Evolutionary conservation across 2,888 invertebrate species (phyloP), one percentile per base, ranked within the genome.

Genomic region (Acleris holmiana): DNA sequence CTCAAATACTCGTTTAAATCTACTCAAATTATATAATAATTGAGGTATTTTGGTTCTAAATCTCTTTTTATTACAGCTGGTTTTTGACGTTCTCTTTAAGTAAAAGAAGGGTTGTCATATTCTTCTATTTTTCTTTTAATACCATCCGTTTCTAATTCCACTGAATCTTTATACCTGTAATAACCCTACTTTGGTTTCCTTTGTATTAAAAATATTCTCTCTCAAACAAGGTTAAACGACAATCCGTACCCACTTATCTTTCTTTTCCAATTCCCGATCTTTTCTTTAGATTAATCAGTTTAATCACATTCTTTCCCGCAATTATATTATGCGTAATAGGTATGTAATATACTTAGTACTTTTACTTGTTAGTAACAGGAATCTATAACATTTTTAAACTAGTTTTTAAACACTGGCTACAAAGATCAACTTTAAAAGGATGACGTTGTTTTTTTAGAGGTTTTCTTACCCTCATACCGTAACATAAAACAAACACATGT

Each of bases 221-320:
- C 29, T 56, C 56, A 62, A 56, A 62, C 44, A n/a, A 53, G 29
- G 13, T 6, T 35, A 35, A 47, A 61, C 53, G 50, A 56, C 46
- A 50, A 44, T 46, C 49, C 21, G 3, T 41, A 17, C 17, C 55
- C 61, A 62, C 55, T 62, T 62, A 56, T 50, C 50, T 35, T 4
- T n/a, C 17, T 15, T 46, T 56, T 62, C 56, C 62, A 35, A 56
- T 56, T 62, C 50, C 21, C 49, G 50, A 62, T 62, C 50, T 17
- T 50, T 56, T 62, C 29, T 56, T 50, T 19, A 41, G 29, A 5
- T 50, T 56, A 50, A 62, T 56, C 54, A 41, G 29, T 5, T 50
- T 56, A 50, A 62, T 56, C 54, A 25, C 35, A 61, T 61, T 49
- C n/a, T 55, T 41, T 49, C 7, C 49, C 49, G 54, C 61, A 55